Percentiles rank a stretch among this genome's conserved stretches.
Conservation (phyloP, 2,113 vertebrate species). For the Aspiorhynchus laticeps region DNA sequence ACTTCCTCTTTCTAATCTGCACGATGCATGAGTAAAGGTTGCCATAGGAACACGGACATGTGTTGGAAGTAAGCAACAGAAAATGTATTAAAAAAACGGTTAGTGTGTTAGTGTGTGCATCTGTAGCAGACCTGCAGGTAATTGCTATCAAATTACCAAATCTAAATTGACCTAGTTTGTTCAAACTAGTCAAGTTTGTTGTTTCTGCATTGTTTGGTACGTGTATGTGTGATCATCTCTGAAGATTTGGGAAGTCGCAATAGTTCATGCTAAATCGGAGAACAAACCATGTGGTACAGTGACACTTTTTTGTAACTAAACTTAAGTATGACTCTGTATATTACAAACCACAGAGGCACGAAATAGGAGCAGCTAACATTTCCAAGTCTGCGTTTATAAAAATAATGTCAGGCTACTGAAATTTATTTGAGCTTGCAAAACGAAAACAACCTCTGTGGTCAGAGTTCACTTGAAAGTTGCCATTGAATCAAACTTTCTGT, state of each 20-base stretch:
- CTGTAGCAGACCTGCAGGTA: background rate
- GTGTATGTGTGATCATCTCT: background rate
- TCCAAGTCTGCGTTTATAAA: conserved; percentile 16
- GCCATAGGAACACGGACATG: conserved; percentile 48
- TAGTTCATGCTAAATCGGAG: background rate
- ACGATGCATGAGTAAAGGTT: conserved; percentile 47
- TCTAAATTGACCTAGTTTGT: background rate
- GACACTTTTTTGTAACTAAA: background rate
- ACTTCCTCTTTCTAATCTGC: conserved; percentile 62
- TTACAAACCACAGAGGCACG: background rate
- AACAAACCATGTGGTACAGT: background rate
- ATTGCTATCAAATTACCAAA: conserved; percentile 1
- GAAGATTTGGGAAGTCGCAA: conserved; percentile 11
- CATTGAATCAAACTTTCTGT: background rate
- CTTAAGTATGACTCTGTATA: background rate
- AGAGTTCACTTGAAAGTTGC: background rate
- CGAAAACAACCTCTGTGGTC: background rate
- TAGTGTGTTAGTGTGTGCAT: conserved; percentile 6
- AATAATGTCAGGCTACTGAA: conserved; percentile 21
- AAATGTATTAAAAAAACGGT: conserved; percentile 8
- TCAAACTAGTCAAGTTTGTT: no score
- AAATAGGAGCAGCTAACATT: background rate
- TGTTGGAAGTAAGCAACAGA: conserved; percentile 46
- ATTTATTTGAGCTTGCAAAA: background rate
- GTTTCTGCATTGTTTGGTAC: background rate